Evolutionary conservation across 2,797 vertebrate genomes (phyloP).

Genomic region (Sebastiscus albofasciatus): DNA sequence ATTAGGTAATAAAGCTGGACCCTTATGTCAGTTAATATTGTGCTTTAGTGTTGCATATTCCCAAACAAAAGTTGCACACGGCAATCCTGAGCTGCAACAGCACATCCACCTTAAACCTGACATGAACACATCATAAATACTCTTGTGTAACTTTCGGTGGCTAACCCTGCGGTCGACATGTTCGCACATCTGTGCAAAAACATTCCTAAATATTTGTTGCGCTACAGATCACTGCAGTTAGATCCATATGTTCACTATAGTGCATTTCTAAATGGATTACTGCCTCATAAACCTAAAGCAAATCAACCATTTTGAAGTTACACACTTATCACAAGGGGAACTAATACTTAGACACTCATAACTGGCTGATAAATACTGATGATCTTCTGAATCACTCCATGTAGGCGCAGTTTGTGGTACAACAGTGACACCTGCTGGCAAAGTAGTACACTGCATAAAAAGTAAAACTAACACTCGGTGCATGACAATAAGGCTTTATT

Average conservation of each 20-base stretch:
- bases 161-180: fast-evolving
- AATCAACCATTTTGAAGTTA: background rate
- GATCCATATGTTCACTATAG: background rate
- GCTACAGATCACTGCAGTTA: background rate
- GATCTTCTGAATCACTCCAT: background rate
- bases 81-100: background rate
- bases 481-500: constrained; percentile 81
- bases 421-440: constrained; percentile 75
- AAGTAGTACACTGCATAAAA: background rate
- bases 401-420: constrained; percentile 16
- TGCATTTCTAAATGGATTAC: background rate
- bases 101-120: background rate
- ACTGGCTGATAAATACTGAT: background rate
- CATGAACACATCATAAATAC: background rate
- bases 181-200: background rate
- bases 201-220: background rate
- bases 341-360: background rate
- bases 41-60: background rate
- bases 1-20: background rate
- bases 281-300: background rate
- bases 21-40: background rate
- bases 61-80: background rate
- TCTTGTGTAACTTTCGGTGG: background rate
- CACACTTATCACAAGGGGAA: background rate
- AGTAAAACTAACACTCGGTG: background rate